Percentiles rank a stretch among this genome's conserved stretches.
These are phyloP conservation scores for Saccostrea cuccullata DNA, from an alignment of 1,140 invertebrate genomes.

Conservation along the genomic window DNA sequence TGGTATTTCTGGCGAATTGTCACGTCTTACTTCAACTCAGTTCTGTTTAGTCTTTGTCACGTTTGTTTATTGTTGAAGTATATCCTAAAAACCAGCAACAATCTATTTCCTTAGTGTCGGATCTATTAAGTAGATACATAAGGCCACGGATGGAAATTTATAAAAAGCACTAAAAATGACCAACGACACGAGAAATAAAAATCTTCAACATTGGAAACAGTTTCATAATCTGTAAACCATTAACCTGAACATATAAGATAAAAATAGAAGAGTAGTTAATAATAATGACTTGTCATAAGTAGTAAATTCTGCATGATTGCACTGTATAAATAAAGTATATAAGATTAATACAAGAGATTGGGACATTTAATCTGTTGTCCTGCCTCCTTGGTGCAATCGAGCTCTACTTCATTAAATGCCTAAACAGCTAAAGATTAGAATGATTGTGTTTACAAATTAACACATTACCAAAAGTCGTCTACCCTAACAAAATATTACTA, in stretches of 20 bases:
- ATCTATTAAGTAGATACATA: no score
- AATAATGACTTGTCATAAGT: not conserved
- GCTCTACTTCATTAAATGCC: slow-evolving; percentile 11
- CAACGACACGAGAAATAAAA: no score
- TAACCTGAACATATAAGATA: not conserved
- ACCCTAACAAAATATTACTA: not conserved
- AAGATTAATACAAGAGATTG: not conserved
- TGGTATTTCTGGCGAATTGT: no score
- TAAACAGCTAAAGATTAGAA: not conserved
- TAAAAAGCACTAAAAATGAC: no score
- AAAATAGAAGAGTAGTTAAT: not conserved
- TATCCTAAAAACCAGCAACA: not conserved
- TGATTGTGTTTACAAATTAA: slow-evolving; percentile 16
- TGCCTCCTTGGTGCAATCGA: not conserved
- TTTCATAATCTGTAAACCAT: not conserved
- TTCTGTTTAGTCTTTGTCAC: no score
- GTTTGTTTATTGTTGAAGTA: no score
- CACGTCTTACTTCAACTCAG: no score
- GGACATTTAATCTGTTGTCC: slow-evolving; percentile 13
- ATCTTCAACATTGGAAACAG: not conserved
- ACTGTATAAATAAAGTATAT: not conserved
- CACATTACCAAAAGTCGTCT: not conserved
- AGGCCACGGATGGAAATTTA: no score
- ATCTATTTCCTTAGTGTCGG: not conserved
- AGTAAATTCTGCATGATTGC: not conserved